Evolutionary conservation across 2,888 invertebrate genomes (phyloP), one percentile per base, ranked within the genome.

Genomic region (Sipha maydis): DNA sequence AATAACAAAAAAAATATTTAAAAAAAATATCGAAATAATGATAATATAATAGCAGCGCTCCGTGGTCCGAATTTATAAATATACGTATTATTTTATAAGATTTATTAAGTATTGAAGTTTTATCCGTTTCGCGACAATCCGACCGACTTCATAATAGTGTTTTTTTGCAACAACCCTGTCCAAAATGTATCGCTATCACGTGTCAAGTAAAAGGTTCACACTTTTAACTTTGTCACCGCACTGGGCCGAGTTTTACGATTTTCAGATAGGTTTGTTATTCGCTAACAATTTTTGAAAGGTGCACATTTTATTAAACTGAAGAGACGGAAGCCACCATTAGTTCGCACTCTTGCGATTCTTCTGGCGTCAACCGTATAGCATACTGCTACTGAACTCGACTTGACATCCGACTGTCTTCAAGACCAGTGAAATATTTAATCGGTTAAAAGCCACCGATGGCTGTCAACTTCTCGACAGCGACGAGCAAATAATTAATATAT

Each of bases 401-500:
- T 71, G 78, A 85, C 71, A 34, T 31, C n/a, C n/a, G 38, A 56
- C 38, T 21, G 69, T 80, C 38, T 73, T 41, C 61, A 25, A 75
- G 38, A 80, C 34, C 61, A 56, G 82, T 88, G 61, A 82, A 82
- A 88, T 88, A 82, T 88, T 82, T 88, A 88, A 88, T 88, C 88
- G 88, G 82, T 88, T 88, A 88, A 88, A 88, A 88, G 88, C 82
- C 88, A 88, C 80, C 79, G 78, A 54, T 75, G 80, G 80, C 67
- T 82, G 88, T 88, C 88, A 67, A 88, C 88, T 61, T 73, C 34
- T 28, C 73, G 38, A 56, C 54, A 1, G 25, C 78, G 78, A 82
- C 82, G 48, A 82, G 75, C 82, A 67, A 75, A 88, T 88, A 82
- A 88, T 88, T 88, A 88, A 88, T 88, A 88, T 80, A 88, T 80